Evolutionary conservation across 2,113 vertebrate genomes (phyloP), one percentile per base, ranked within the genome.

Genomic region (Xiphias gladius): DNA sequence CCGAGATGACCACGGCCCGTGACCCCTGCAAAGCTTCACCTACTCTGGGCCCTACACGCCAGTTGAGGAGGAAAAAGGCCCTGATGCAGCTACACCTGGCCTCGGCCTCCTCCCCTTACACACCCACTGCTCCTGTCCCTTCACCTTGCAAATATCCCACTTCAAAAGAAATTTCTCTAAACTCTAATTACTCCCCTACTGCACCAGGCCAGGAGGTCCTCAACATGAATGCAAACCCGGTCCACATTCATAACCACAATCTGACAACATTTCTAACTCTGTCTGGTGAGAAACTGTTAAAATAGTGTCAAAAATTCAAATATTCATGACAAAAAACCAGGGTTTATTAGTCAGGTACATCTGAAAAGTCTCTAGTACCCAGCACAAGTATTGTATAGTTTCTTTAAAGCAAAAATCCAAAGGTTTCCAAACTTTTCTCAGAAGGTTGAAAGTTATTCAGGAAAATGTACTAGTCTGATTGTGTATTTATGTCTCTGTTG

Each of bases 51-150:
- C 85, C 67, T 0, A 48, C 61, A 5, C 86, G 84, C 12, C 86
- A 93, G 55, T 87, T 96, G 46, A 93, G 89, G 79, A 90, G 95
- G 83, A 95, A 94, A 86, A 95, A 94, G 87, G 92, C 91, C 6
- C 50, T 92, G 63, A 89, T 84, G 37, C 93, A 94, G 72, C 88
- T 92, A 19, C 66, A 73, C 13, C 71, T 95, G 46, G 82, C 88
- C 0, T 70, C 93, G 0, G 76, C 65, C 11, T 39, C 70, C 26
- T 69, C 69, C 6, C n/a, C 54, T 5, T 11, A n/a, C 63, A 26
- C 39, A 5, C 14, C 76, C 1, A 11, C 30, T 58, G 11, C 75
- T 41, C 58, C 9, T 11, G 7, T 39, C 11, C 17, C 55, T 28
- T 39, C 57, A 54, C 20, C 30, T 37, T 52, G 28, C 67, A 52